Evolutionary conservation across 2,113 vertebrate species (phyloP), one percentile per base, ranked within the genome.

Genomic region (Smithornis capensis): DNA sequence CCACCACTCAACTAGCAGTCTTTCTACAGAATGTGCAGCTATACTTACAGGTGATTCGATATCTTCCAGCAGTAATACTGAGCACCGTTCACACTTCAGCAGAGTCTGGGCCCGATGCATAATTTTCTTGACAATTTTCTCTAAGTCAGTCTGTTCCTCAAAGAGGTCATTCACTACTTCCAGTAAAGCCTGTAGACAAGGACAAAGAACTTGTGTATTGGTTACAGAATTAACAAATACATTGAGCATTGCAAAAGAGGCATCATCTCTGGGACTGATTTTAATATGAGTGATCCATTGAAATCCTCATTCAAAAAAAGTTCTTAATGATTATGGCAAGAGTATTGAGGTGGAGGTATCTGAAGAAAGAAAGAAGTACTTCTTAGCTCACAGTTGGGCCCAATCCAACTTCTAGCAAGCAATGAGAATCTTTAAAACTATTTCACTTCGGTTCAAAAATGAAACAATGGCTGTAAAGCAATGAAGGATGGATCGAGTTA

Each of bases 111-210:
- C 99, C 37, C 99, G 99, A 95, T 99, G 99, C 99, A 99, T 99
- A 94, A 99, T 99, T 98, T 99, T 99, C 98, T 99, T 98, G 89
- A 99, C 99, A 94, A 99, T 99, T 98, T 99, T 99, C 98, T 99
- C 99, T 97, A 99, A 97, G 97, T 99, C 99, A 55, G 99, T 99
- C 97, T 99, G 99, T 95, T 99, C 99, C 88, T 99, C 99, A 97
- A 99, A 99, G 96, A 99, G 98, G 87, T 99, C 99, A 95, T 99
- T 99, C 94, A 99, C 99, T 49, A 99, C 99, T 97, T 99, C 99
- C 83, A 99, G 94, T 95, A 99, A 98, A 76, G 99, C 99, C 99
- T 99, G 93, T 53, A 85, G 68, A 92, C 33, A 71, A 87, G 60
- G 82, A 97, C 44, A 95, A 12, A 90, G 87, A 83, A 73, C 15